phyloP scores from a whole-genome alignment of 2,113 vertebrate genomes.

The Oryzias curvinotus region DNA sequence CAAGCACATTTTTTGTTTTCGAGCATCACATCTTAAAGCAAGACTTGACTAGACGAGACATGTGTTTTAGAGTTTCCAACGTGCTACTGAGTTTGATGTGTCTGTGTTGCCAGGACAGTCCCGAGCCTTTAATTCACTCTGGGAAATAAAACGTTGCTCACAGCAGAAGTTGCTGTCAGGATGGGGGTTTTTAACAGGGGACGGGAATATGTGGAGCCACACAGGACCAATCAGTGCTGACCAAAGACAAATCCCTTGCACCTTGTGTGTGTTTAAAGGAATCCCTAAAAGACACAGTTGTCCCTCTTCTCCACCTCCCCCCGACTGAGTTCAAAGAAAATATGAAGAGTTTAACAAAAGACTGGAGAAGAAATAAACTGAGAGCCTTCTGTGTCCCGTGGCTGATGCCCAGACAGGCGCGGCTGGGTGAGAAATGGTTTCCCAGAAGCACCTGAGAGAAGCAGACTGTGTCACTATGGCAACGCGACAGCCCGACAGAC shows the following conservation, averaged over 20 bases:
- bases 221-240: conserved; percentile 31
- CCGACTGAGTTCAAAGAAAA: conserved; percentile 37
- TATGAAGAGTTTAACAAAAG: conserved; percentile 34
- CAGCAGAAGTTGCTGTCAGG: conserved; percentile 5
- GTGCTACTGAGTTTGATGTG: background rate
- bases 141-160: conserved; percentile 10
- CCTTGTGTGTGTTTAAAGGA: background rate
- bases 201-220: background rate
- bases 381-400: conserved; percentile 37
- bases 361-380: conserved; percentile 22
- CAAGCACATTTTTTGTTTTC: background rate
- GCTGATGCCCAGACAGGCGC: conserved; percentile 60
- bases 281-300: conserved; percentile 10
- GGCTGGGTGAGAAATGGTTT: conserved; percentile 71
- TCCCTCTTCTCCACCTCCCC: conserved; percentile 3
- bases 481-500: conserved; percentile 71
- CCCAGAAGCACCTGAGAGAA: conserved; percentile 74
- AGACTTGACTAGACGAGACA: too few species aligned
- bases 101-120: background rate
- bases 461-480: conserved; percentile 70
- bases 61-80: background rate
- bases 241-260: background rate
- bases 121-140: background rate
- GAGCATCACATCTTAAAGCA: background rate
- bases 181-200: conserved; percentile 4